A percentile compares a stretch with the other conserved stretches of the same genome.
These are phyloP conservation scores for Mormyrops attenuatus DNA, from an alignment of 2,797 vertebrate genomes.

Conservation along the genomic window DNA sequence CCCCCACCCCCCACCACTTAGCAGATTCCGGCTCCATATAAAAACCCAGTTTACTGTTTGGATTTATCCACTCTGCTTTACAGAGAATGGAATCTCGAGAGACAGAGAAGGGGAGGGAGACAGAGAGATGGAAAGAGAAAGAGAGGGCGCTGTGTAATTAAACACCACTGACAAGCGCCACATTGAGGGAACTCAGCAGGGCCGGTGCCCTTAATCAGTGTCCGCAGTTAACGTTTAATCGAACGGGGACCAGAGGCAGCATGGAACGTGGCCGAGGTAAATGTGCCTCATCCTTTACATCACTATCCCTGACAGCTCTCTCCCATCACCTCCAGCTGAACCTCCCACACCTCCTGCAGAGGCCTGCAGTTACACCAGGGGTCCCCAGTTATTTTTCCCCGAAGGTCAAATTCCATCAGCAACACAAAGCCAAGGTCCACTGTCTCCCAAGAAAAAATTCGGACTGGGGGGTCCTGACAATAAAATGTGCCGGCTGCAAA, in stretches of 20 bases:
- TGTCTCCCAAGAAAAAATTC: background rate
- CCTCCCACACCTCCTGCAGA: conserved; percentile 14
- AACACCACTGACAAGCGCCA: background rate
- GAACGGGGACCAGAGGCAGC: conserved; percentile 44
- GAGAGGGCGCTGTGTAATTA: background rate
- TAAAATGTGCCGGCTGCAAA: background rate
- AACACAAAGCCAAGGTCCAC: background rate
- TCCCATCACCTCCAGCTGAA: background rate
- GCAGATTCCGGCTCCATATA: background rate
- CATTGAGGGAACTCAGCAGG: conserved; percentile 17
- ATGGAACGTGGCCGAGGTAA: background rate
- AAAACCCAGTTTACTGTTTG: background rate
- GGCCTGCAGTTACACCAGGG: conserved; percentile 19
- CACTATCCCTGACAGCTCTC: background rate
- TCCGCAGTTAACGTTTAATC: conserved; percentile 51
- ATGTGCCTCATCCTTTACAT: background rate
- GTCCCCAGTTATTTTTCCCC: background rate
- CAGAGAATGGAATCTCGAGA: background rate
- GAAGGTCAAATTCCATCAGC: background rate
- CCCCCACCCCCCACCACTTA: background rate
- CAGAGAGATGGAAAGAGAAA: background rate
- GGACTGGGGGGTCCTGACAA: background rate
- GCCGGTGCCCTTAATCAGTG: conserved; percentile 25
- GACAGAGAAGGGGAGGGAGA: background rate
- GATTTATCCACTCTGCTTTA: background rate